phyloP scores from a whole-genome alignment of 2,797 vertebrate species.

The Amblyopsis hoosieri region DNA sequence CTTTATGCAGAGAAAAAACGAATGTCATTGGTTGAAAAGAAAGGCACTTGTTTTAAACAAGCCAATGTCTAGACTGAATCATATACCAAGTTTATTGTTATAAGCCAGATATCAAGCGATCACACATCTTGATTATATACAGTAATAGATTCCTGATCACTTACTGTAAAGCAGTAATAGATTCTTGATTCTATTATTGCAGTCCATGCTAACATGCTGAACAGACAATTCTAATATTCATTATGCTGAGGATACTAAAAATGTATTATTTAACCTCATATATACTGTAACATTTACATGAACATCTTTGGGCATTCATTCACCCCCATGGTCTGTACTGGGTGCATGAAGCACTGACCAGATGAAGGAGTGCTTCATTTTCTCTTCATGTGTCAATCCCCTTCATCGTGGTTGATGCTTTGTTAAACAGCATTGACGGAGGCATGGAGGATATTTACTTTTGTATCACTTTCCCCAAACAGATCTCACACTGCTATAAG shows the following conservation, averaged over 20 bases:
- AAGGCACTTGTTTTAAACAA: slow-evolving; percentile 22
- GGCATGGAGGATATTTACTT: slow-evolving; percentile 47
- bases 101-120: not conserved
- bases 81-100: not conserved
- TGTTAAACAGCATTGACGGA: slow-evolving; percentile 26
- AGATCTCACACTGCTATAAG: slow-evolving; percentile 59
- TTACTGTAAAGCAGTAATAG: not conserved
- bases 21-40: slow-evolving; percentile 15
- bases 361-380: slow-evolving; percentile 51
- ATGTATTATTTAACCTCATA: slow-evolving; percentile 13
- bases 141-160: slow-evolving; percentile 7
- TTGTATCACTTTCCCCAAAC: slow-evolving; percentile 62
- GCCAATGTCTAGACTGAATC: slow-evolving; percentile 8
- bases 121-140: not conserved
- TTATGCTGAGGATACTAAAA: slow-evolving; percentile 20
- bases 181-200: slow-evolving; percentile 8
- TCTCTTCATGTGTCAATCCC: slow-evolving; percentile 74
- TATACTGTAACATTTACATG: slow-evolving; percentile 28
- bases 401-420: slow-evolving; percentile 50
- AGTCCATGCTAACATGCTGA: not conserved
- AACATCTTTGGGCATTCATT: slow-evolving; percentile 54
- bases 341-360: slow-evolving; percentile 39
- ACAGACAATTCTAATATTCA: not conserved
- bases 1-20: slow-evolving; percentile 9
- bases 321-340: slow-evolving; percentile 39